Base-by-base conservation (phyloP, 2,797 vertebrate species). In the Thripadectes ignobilis region DNA sequence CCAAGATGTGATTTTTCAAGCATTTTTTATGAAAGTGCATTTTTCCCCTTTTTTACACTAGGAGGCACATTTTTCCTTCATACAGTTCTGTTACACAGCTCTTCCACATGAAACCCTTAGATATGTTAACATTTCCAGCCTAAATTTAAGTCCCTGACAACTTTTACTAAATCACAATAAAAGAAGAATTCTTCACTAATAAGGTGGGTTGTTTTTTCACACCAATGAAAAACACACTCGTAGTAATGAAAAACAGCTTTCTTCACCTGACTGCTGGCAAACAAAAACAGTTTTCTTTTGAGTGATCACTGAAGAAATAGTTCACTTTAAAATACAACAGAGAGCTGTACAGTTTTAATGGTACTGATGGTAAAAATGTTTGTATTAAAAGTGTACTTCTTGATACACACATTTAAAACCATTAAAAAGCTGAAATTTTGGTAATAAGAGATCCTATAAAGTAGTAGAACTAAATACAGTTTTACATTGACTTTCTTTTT, bases 41-140 rank as follows among this genome's bases (percentile, higher is more conserved):
- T 95, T 97, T 98, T 36, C 92, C 54, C 14, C 63, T 74, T 61
- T 48, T 89, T 92, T 91, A 96, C 97, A 98, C 97, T 97, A 98
- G 97, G 97, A 97, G 98, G 97, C 96, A 89, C 51, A 90, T 97
- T 96, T 72, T 95, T 96, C 85, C 96, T 96, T 96, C 18, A 22
- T 62, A 97, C 85, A 88, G 75, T 85, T 88, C 82, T 83, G 39
- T 27, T 7, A 3, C 61, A 92, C 34, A 88, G 88, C 52, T 88
- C 73, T 79, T 88, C 43, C 27, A 4, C 30, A 69, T 38, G 38
- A 85, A 96, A 79, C 24, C 36, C 34, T 88, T 83, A 77, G 29
- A 45, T 49, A 61, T 1, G 0, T 48, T 89, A 90, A 88, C 29
- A 88, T 73, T 89, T 92, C 43, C 34, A 84, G 55, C 24, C 76